Percentiles rank a stretch among this genome's conserved stretches.
phyloP scores from a whole-genome alignment of 2,113 vertebrate genomes.

The Diphyllodes magnificus region DNA sequence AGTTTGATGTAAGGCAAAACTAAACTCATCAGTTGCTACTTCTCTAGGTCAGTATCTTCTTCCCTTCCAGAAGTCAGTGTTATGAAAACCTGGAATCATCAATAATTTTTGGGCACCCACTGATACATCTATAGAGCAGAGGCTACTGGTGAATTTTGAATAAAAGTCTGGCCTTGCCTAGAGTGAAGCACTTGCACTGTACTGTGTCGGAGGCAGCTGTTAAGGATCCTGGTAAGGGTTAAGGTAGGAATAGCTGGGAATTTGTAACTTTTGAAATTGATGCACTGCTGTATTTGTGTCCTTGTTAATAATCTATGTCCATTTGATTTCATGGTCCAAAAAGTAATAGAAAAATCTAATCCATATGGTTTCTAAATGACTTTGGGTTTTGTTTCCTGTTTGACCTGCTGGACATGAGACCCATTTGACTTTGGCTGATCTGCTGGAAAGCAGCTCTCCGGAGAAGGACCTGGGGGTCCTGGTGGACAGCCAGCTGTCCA shows the following conservation, averaged over 20 bases:
- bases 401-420: neutral
- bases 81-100: neutral
- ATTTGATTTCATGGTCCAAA: neutral
- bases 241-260: neutral
- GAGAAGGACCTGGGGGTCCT: neutral
- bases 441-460: neutral
- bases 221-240: neutral
- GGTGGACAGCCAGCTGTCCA: neutral
- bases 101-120: neutral
- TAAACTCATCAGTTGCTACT: neutral
- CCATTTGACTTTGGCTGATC: neutral
- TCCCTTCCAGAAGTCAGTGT: neutral
- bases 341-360: neutral
- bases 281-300: neutral
- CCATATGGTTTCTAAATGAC: neutral
- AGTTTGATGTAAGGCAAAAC: conserved; percentile 27
- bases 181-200: neutral
- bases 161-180: neutral
- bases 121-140: neutral
- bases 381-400: neutral
- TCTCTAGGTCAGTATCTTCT: neutral
- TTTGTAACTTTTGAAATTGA: neutral
- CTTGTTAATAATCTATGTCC: neutral
- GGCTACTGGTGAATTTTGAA: neutral
- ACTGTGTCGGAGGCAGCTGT: neutral